These are phyloP conservation scores for Drosophila equinoxialis DNA, from an alignment of 1,140 invertebrate genomes.

Conservation along the genomic window DNA sequence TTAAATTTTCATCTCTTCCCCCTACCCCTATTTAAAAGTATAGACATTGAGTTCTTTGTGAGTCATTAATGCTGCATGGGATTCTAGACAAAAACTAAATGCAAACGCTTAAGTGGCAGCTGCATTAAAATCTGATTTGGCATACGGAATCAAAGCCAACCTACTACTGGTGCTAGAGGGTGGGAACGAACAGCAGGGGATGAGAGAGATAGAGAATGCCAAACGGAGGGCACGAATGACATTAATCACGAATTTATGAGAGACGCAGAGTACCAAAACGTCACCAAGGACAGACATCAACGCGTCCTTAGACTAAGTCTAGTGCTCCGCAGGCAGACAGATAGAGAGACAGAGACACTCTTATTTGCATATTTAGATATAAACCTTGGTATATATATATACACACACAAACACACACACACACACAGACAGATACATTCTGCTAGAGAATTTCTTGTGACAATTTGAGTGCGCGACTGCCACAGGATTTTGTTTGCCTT, in stretches of 20 bases:
- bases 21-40: too few species aligned
- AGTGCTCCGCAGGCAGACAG: conserved; percentile 25
- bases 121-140: conserved; percentile 53
- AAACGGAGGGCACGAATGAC: conserved; percentile 17
- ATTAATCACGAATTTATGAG: conserved; percentile 60
- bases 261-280: background rate
- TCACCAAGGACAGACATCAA: conserved; percentile 21
- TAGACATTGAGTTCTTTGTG: background rate
- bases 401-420: background rate
- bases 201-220: background rate
- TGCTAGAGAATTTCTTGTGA: conserved; percentile 41
- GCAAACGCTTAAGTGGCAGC: conserved; percentile 45
- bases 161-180: too few species aligned
- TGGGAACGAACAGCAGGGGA: too few species aligned
- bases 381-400: conserved; percentile 35
- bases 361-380: conserved; percentile 60
- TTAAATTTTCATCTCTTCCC: too few species aligned
- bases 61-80: conserved; percentile 52
- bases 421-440: conserved; percentile 15
- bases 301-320: background rate
- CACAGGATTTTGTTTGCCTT: conserved; percentile 35
- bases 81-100: conserved; percentile 44
- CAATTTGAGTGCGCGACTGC: conserved; percentile 62
- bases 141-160: conserved; percentile 47
- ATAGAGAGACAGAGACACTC: conserved; percentile 1